Evolutionary conservation across 2,888 invertebrate species (phyloP).

Genomic region (Bombylius discolor): DNA sequence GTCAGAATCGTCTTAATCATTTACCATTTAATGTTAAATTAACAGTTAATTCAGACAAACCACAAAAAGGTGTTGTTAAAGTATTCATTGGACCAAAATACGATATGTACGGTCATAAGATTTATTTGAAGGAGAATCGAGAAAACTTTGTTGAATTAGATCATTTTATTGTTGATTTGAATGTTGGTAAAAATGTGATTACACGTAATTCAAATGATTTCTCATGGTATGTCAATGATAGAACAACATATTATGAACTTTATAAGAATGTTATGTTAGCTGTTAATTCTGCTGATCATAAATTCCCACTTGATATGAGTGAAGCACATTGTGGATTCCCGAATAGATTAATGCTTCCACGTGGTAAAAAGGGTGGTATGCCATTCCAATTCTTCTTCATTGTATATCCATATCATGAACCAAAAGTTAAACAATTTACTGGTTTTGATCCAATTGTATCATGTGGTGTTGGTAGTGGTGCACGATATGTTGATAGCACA

Average conservation of each 20-base stretch:
- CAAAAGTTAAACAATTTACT: conserved; percentile 36
- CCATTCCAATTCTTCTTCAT: conserved; percentile 48
- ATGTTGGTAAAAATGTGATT: conserved; percentile 41
- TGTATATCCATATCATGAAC: conserved; percentile 41
- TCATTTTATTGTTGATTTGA: conserved; percentile 49
- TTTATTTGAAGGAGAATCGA: conserved; percentile 46
- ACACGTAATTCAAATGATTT: conserved; percentile 50
- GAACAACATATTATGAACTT: conserved; percentile 35
- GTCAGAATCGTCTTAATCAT: conserved; percentile 51
- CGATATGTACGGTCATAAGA: conserved; percentile 42
- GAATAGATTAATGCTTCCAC: conserved; percentile 49
- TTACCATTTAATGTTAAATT: conserved; percentile 48
- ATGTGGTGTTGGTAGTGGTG: conserved; percentile 39
- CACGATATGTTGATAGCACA: conserved; percentile 34
- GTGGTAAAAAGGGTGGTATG: conserved; percentile 48
- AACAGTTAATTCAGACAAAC: conserved; percentile 45
- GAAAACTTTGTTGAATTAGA: conserved; percentile 54
- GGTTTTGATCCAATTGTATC: conserved; percentile 40
- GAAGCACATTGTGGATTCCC: conserved; percentile 47
- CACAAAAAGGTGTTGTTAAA: conserved; percentile 48
- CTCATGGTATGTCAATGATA: conserved; percentile 51
- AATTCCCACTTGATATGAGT: conserved; percentile 37
- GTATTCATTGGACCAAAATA: conserved; percentile 59
- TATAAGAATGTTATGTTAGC: conserved; percentile 40
- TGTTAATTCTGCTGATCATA: conserved; percentile 34